Percentiles rank a stretch among this genome's conserved stretches.
Conservation (phyloP, 2,888 invertebrate genomes). For the Xiphydria camelus region DNA sequence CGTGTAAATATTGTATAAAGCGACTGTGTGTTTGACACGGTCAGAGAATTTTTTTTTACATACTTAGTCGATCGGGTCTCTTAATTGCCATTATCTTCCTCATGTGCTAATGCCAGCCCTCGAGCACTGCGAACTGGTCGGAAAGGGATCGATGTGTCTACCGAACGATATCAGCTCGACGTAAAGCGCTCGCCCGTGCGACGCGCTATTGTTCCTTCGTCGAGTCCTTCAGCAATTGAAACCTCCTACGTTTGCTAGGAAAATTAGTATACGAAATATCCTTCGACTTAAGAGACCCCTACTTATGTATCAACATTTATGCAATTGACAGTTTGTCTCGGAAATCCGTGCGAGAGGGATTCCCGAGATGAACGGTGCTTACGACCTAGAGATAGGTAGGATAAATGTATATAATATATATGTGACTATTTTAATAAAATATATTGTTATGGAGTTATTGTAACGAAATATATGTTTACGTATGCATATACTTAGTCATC, state of each 20-base stretch:
- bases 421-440: conserved; percentile 43
- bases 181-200: too few relatives aligned
- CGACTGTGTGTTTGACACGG: conserved; percentile 49
- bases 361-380: conserved; percentile 36
- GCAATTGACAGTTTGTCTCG: conserved; percentile 40
- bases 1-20: conserved; percentile 56
- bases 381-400: conserved; percentile 36
- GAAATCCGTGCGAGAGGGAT: conserved; percentile 39
- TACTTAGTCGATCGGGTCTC: conserved; percentile 37
- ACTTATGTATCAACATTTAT: conserved; percentile 26
- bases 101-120: too few relatives aligned
- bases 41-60: conserved; percentile 36
- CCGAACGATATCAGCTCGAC: too few relatives aligned
- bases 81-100: too few relatives aligned
- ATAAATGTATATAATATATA: conserved; percentile 41
- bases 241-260: too few relatives aligned
- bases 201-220: too few relatives aligned
- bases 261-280: background rate
- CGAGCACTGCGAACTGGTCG: too few relatives aligned
- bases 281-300: conserved; percentile 15
- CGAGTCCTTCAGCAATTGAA: too few relatives aligned
- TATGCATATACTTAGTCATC: conserved; percentile 47
- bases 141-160: too few relatives aligned
- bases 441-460: conserved; percentile 43
- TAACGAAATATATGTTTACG: conserved; percentile 40